Evolutionary conservation across 1,140 invertebrate species (phyloP).

Genomic region (Bemisia tabaci): DNA sequence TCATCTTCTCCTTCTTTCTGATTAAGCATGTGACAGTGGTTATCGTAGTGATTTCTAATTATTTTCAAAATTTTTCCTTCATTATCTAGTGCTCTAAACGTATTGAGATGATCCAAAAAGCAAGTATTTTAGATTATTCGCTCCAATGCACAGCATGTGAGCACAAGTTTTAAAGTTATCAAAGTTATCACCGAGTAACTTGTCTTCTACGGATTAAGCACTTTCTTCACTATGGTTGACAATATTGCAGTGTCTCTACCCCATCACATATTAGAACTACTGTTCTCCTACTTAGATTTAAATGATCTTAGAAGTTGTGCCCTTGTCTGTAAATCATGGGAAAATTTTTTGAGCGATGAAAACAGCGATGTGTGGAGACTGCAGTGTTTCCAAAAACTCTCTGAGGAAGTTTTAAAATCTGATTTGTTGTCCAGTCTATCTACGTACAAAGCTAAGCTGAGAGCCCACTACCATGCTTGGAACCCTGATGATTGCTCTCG

Average conservation of each 20-base stretch:
- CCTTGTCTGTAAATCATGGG: conserved; percentile 89
- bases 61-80: no score
- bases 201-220: no score
- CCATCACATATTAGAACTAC: conserved; percentile 75
- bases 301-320: conserved; percentile 77
- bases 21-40: no score
- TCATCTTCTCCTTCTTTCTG: no score
- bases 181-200: no score
- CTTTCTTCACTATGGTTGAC: neutral
- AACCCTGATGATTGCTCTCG: conserved; percentile 92
- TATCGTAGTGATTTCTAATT: no score
- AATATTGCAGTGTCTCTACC: conserved; percentile 31
- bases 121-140: no score
- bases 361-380: conserved; percentile 91
- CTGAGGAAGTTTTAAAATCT: conserved; percentile 82
- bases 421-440: conserved; percentile 78
- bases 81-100: no score
- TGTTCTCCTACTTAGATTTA: conserved; percentile 85
- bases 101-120: no score
- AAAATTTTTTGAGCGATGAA: conserved; percentile 77
- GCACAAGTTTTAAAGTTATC: no score
- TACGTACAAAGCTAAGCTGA: conserved; percentile 86
- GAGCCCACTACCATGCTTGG: conserved; percentile 92
- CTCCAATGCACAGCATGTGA: no score
- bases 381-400: conserved; percentile 74